A percentile compares a stretch with the other conserved stretches of the same genome.
Conservation (phyloP, 2,888 invertebrate species). For the Pollenia griseotomentosa region DNA sequence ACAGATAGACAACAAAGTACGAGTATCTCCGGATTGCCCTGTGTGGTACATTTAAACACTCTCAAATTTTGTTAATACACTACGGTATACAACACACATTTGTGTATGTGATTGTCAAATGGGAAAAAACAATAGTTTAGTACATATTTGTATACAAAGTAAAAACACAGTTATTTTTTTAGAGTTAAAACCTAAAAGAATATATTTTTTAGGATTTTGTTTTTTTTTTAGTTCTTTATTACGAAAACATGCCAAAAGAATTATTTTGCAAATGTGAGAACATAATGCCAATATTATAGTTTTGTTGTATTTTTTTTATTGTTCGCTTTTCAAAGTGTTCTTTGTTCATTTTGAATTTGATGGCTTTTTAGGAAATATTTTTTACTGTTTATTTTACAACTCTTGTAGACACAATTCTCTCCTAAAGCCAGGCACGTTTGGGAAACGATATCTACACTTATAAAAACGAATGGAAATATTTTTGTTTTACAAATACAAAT, state of each 20-base stretch:
- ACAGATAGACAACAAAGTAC: slow-evolving; percentile 40
- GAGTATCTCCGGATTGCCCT: slow-evolving; percentile 1
- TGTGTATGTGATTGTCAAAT: slow-evolving; percentile 8
- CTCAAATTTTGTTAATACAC: not conserved
- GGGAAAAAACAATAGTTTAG: not conserved
- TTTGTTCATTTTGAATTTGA: slow-evolving; percentile 60
- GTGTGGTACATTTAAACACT: not conserved
- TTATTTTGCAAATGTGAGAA: slow-evolving; percentile 68
- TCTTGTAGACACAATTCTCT: slow-evolving; percentile 9
- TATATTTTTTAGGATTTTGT: slow-evolving; percentile 29
- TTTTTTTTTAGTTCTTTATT: slow-evolving; percentile 37
- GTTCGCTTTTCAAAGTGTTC: slow-evolving; percentile 38
- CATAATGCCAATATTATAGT: slow-evolving; percentile 55
- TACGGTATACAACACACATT: not conserved
- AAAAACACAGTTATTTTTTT: slow-evolving; percentile 10
- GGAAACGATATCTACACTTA: slow-evolving; percentile 21
- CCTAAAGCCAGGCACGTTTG: slow-evolving; percentile 16
- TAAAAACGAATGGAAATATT: slow-evolving; percentile 21
- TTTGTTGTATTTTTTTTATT: not conserved
- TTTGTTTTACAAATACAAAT: no score
- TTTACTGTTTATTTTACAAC: slow-evolving; percentile 27
- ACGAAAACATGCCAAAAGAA: slow-evolving; percentile 55
- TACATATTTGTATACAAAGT: slow-evolving; percentile 18
- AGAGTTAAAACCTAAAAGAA: slow-evolving; percentile 38
- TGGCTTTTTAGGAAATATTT: slow-evolving; percentile 45